Evolutionary conservation across 2,113 vertebrate genomes (phyloP), one percentile per base, ranked within the genome.

Genomic region (Pristiophorus japonicus): DNA sequence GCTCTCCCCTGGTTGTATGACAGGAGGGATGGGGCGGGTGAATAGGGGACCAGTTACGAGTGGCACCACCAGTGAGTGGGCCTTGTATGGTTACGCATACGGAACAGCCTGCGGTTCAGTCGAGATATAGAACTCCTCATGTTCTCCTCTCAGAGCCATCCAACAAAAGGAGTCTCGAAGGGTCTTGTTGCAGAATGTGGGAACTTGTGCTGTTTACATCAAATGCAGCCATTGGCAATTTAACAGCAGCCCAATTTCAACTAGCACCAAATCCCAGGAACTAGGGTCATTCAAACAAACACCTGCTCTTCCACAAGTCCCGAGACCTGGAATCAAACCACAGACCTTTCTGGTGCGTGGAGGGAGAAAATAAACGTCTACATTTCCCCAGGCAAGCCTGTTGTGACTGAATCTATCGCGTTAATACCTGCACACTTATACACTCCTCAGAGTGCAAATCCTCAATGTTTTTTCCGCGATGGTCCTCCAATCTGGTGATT

Each of bases 381-480:
- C 59, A 75, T 75, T 75, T 75, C 3, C 8, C 27, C 7, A 8
- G 14, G 42, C 10, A 42, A 42, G 14, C 75, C 0, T 42, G 38
- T 38, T 18, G n/a, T 81, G 4, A 0, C 59, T 59, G 0, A 5
- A 2, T 42, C 16, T 42, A 81, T 42, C 3, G 1, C n/a, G 18
- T 10, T 0, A 20, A 90, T 96, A 97, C 97, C 97, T 97, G 97
- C 0, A 96, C 59, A 1, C 1, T 55, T 38, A 59, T 16, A 0
- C 87, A 0, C 16, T 97, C 97, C 62, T 96, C 96, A 0, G 27
- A 2, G n/a, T 96, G 24, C 3, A 97, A 59, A 42, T 95, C 1
- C 0, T 30, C 96, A 0, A 62, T 95, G 14, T 8, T 73, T 6
- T 45, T 14, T 11, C 96, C 84, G 0, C 78, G 87, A 0, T 22